Base-by-base conservation (phyloP, 2,113 vertebrate species). In the Onychorhynchus coronatus region DNA sequence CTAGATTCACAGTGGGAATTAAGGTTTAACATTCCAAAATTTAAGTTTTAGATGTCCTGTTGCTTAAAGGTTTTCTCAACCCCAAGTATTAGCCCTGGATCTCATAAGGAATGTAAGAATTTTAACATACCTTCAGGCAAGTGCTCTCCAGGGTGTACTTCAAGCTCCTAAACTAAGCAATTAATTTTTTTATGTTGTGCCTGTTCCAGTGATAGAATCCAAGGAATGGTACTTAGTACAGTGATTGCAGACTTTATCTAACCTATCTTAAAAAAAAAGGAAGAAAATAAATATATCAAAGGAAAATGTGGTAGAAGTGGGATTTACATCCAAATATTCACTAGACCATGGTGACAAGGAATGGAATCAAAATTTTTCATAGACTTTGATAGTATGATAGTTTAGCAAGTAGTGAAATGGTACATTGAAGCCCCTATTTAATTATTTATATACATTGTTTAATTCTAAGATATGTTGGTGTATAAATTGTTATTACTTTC, bases 101-200 rank as follows among this genome's bases (percentile, higher is more conserved):
- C 56, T 90, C 72, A 42, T 35, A 79, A 49, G 8, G 18, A 85
- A 67, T 42, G 33, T 58, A 88, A 62, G 37, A 55, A 70, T 73
- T 95, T 88, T 88, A 92, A 44, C 41, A 56, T 61, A 76, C 37
- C 67, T 95, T 83, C 49, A 49, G 59, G 83, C 67, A 91, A 94
- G 17, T 49, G 22, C 31, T 84, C 58, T 17, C 25, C 35, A 47
- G 46, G 37, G 49, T 91, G 27, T 39, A 49, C 19, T 91, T 86
- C 67, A 88, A 76, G 68, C 14, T 15, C 20, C 17, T 73, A 86
- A 91, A 80, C 35, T 81, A 71, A 59, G 14, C n/a, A 71, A 47
- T 93, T 78, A 66, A 11, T 8, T n/a, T 63, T 91, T 85, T 89
- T 76, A 58, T 28, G 22, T 30, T 58, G 42, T 41, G 17, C 14